Conservation (phyloP, 2,797 vertebrate genomes). For the Cetoscarus ocellatus region DNA sequence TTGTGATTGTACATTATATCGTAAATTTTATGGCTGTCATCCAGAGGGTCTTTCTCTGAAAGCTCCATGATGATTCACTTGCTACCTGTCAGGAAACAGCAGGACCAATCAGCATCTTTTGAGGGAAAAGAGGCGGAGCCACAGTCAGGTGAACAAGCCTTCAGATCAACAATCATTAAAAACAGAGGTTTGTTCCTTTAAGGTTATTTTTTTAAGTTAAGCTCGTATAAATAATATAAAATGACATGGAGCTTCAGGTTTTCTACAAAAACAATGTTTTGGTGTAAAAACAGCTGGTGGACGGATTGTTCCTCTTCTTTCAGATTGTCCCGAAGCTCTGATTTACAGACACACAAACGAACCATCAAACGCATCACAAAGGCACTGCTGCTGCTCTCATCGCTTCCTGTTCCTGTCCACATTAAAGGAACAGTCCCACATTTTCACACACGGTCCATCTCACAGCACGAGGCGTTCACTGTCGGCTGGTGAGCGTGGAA, state of each 20-base stretch:
- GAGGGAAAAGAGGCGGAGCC: too few species aligned
- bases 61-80: too few species aligned
- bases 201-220: neutral
- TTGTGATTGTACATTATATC: too few species aligned
- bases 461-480: slow-evolving; percentile 10
- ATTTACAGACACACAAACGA: slow-evolving; percentile 7
- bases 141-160: too few species aligned
- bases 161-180: neutral
- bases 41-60: too few species aligned
- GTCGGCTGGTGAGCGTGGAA: slow-evolving; percentile 24
- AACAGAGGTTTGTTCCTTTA: neutral
- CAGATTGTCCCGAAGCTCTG: slow-evolving; percentile 30
- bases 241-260: neutral
- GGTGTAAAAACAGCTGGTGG: slow-evolving; percentile 13
- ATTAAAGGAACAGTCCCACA: slow-evolving; percentile 4
- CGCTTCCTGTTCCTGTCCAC: slow-evolving; percentile 1
- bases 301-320: neutral
- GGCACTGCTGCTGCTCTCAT: slow-evolving; percentile 22
- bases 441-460: neutral
- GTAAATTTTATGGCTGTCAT: too few species aligned
- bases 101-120: too few species aligned
- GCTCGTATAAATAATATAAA: neutral
- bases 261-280: neutral
- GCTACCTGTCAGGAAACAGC: too few species aligned
- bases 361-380: slow-evolving; percentile 13